A percentile compares a stretch with the other conserved stretches of the same genome.
These are phyloP conservation scores for Struthio camelus DNA, from an alignment of 2,113 vertebrate species.

Conservation along the genomic window DNA sequence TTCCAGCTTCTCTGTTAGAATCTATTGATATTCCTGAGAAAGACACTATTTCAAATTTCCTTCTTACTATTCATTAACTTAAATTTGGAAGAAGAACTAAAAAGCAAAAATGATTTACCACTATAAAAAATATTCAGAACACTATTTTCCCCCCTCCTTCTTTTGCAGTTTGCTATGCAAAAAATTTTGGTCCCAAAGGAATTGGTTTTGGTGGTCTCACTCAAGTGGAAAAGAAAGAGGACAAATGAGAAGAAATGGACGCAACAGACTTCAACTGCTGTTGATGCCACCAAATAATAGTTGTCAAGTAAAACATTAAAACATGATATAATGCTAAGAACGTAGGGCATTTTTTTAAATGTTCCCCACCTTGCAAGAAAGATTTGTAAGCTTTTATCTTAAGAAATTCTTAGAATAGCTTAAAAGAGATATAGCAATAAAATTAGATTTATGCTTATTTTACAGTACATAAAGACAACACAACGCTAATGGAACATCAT, in stretches of 20 bases:
- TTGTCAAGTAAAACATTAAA: background rate
- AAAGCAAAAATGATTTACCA: background rate
- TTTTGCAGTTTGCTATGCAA: slow-evolving; percentile 91
- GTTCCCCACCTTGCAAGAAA: background rate
- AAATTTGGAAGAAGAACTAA: background rate
- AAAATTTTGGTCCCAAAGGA: slow-evolving; percentile 96
- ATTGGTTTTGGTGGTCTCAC: slow-evolving; percentile 92
- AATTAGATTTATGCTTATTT: background rate
- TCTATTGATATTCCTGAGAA: background rate
- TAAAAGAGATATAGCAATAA: background rate
- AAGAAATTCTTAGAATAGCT: slow-evolving; percentile 3
- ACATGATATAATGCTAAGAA: background rate
- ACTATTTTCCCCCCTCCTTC: background rate
- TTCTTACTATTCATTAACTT: background rate
- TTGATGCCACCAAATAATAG: background rate
- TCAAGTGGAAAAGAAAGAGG: slow-evolving; percentile 84
- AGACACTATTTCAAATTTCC: background rate
- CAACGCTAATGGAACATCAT: background rate
- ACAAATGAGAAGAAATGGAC: slow-evolving; percentile 38
- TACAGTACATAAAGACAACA: background rate
- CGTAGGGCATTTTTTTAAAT: background rate
- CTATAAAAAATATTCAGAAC: background rate
- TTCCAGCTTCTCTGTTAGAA: background rate
- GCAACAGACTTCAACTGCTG: background rate
- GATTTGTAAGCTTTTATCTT: background rate